Percentiles rank a stretch among this genome's conserved stretches.
phyloP scores from a whole-genome alignment of 2,888 invertebrate genomes.

The Acholoe squamosa region DNA sequence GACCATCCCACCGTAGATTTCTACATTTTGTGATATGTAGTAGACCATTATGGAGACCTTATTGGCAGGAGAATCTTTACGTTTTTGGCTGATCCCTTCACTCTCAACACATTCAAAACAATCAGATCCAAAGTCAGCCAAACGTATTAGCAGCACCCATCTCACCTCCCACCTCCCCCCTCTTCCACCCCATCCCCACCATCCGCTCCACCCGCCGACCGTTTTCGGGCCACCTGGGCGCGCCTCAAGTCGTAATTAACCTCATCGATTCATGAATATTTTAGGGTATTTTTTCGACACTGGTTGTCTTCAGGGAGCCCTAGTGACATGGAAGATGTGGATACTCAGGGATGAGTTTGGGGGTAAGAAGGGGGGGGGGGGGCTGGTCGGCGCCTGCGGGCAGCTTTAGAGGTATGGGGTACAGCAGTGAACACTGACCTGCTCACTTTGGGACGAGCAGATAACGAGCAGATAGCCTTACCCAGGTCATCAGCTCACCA shows the following conservation, averaged over 20 bases:
- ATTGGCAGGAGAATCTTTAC: constrained; percentile 12
- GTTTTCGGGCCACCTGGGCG: constrained; percentile 28
- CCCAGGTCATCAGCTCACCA: constrained; percentile 11
- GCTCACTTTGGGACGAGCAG: not conserved
- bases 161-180: not conserved
- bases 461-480: constrained; percentile 43
- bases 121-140: not conserved
- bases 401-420: not conserved
- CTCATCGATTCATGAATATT: constrained; percentile 47
- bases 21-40: too few relatives aligned
- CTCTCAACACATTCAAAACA: not conserved
- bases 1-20: too few relatives aligned
- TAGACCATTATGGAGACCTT: not conserved
- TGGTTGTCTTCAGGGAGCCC: constrained; percentile 37
- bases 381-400: constrained; percentile 8
- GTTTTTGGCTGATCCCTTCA: not conserved
- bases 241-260: constrained; percentile 29
- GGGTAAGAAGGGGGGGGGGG: not conserved
- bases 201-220: too few relatives aligned
- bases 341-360: not conserved
- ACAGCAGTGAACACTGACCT: not conserved
- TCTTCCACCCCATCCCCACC: not conserved
- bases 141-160: not conserved
- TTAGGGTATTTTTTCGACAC: not conserved
- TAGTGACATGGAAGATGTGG: constrained; percentile 28